Evolutionary conservation across 2,888 invertebrate genomes (phyloP).

Genomic region (Vandiemenella viatica): DNA sequence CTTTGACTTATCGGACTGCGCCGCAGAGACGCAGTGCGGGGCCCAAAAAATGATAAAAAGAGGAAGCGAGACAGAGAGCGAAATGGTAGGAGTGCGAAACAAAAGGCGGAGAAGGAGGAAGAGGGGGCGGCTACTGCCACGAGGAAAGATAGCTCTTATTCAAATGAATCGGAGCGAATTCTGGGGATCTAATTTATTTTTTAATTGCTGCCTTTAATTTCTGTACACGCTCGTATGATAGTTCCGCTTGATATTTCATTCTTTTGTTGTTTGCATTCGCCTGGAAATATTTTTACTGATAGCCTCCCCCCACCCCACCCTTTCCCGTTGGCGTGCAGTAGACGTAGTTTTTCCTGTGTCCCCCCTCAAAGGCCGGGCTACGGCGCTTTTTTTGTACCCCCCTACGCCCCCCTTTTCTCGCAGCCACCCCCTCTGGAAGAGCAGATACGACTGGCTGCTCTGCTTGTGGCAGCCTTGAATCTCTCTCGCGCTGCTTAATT

Average conservation of each 20-base stretch:
- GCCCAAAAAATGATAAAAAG: too few species aligned
- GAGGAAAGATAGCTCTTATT: slow-evolving; percentile 1
- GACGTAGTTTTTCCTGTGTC: neutral
- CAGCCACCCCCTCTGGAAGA: too few species aligned
- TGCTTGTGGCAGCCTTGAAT: neutral
- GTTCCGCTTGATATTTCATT: slow-evolving; percentile 14
- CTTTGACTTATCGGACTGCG: neutral
- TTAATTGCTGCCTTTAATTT: slow-evolving; percentile 14
- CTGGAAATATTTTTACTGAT: neutral
- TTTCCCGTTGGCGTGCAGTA: too few species aligned
- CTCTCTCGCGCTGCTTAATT: slow-evolving; percentile 9
- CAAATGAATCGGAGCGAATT: slow-evolving; percentile 10
- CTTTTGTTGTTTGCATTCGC: slow-evolving; percentile 11
- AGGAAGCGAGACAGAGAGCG: neutral
- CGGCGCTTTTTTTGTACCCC: too few species aligned
- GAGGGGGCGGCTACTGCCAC: neutral
- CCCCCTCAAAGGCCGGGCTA: too few species aligned
- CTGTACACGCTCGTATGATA: slow-evolving; percentile 10
- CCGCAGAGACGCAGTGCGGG: neutral
- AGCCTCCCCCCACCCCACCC: neutral
- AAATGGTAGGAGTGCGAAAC: neutral
- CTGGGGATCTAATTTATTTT: slow-evolving; percentile 15
- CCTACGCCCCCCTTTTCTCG: too few species aligned
- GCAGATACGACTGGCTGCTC: too few species aligned
- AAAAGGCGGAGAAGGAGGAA: neutral